These are phyloP conservation scores for Romanogobio albipinnatus DNA, from an alignment of 2,113 vertebrate species.

Conservation along the genomic window DNA sequence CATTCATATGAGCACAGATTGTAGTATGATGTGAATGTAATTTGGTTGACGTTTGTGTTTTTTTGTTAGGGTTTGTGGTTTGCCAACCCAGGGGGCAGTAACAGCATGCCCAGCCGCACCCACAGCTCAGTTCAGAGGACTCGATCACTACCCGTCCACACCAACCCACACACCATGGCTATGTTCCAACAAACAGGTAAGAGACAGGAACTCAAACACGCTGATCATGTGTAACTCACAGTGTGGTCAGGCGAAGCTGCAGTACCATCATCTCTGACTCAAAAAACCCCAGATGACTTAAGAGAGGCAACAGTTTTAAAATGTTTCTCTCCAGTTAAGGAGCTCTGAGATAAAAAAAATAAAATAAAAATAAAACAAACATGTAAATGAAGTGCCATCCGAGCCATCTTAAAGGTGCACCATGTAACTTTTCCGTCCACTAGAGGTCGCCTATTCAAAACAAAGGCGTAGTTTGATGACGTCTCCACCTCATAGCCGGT, in stretches of 20 bases:
- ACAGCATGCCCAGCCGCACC: constrained; percentile 95
- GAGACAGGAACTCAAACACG: constrained; percentile 47
- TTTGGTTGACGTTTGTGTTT: constrained; percentile 28
- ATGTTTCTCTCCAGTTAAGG: neutral
- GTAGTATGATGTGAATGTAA: constrained; percentile 2
- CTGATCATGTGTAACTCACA: neutral
- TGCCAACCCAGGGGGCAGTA: constrained; percentile 96
- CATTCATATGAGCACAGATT: constrained; percentile 44
- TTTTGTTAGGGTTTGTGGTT: constrained; percentile 92
- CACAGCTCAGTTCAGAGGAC: constrained; percentile 98
- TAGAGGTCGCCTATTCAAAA: too few relatives aligned
- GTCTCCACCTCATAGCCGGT: too few relatives aligned
- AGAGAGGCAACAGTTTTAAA: neutral
- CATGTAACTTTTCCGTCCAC: too few relatives aligned
- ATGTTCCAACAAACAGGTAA: constrained; percentile 94
- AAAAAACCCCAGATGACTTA: neutral
- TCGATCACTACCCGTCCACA: constrained; percentile 94
- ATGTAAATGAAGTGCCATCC: neutral
- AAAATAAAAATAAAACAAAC: neutral
- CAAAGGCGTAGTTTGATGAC: too few relatives aligned
- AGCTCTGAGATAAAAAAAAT: neutral
- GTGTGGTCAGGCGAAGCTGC: neutral
- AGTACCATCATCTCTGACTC: neutral
- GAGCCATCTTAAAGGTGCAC: neutral
- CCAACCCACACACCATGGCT: constrained; percentile 91